A percentile compares a stretch with the other conserved stretches of the same genome.
Conservation (phyloP, 2,888 invertebrate genomes). For the Sarcophaga carnaria region DNA sequence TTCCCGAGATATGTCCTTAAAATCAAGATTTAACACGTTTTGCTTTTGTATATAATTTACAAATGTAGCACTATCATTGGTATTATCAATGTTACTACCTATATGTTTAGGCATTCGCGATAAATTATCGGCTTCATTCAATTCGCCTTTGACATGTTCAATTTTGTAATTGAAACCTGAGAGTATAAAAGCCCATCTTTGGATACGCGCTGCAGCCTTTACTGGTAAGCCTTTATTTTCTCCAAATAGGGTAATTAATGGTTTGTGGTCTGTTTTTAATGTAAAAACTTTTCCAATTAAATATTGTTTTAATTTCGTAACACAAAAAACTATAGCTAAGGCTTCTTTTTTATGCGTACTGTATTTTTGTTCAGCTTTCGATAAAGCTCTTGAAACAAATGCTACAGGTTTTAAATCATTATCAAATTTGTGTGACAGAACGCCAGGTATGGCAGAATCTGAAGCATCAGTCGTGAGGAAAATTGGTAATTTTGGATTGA, state of each 20-base stretch:
- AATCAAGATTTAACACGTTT: neutral
- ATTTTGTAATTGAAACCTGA: conserved; percentile 68
- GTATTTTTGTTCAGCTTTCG: conserved; percentile 35
- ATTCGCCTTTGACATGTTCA: conserved; percentile 13
- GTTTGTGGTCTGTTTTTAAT: conserved; percentile 6
- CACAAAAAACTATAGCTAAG: conserved; percentile 8
- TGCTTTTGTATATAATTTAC: conserved; percentile 33
- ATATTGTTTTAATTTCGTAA: conserved; percentile 47
- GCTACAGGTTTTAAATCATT: too few species aligned
- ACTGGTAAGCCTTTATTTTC: conserved; percentile 62
- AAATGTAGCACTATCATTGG: neutral
- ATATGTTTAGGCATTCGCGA: conserved; percentile 43
- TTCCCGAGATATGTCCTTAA: too few species aligned
- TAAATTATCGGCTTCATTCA: conserved; percentile 54
- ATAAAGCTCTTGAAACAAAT: conserved; percentile 19
- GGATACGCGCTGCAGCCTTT: conserved; percentile 52
- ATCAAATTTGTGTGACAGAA: too few species aligned
- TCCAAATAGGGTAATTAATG: conserved; percentile 59
- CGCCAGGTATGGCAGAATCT: too few species aligned
- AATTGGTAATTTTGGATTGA: too few species aligned
- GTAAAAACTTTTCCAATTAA: conserved; percentile 55
- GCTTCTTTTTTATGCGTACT: conserved; percentile 32
- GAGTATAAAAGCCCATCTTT: conserved; percentile 32
- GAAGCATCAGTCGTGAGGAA: too few species aligned
- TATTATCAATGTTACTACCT: neutral